These are phyloP conservation scores for Bucorvus abyssinicus DNA, from an alignment of 2,797 vertebrate species.

Conservation along the genomic window DNA sequence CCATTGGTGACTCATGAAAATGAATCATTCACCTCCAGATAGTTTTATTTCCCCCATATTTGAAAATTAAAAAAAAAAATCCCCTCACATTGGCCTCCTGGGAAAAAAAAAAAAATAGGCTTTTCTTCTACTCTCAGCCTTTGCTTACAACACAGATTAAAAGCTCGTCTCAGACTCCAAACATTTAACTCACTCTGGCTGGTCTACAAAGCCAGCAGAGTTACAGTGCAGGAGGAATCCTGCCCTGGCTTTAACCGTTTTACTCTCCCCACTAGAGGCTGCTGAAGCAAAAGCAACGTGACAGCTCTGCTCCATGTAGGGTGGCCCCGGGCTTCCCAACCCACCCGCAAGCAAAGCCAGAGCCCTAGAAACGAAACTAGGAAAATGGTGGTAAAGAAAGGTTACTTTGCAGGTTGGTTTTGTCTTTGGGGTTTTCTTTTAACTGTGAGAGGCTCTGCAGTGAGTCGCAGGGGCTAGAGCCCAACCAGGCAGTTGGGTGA, in stretches of 20 bases:
- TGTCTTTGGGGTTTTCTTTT: not conserved
- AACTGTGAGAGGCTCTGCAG: not conserved
- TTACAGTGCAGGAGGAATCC: not conserved
- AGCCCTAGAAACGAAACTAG: not conserved
- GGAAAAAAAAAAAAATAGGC: not conserved
- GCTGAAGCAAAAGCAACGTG: not conserved
- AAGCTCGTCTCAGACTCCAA: not conserved
- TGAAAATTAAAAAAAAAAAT: not conserved
- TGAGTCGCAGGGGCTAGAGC: not conserved
- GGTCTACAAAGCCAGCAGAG: not conserved
- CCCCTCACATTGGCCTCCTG: not conserved
- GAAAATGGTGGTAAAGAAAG: not conserved
- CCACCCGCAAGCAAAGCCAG: not conserved
- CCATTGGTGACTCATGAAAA: slow-evolving; percentile 56
- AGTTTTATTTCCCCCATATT: slow-evolving; percentile 1
- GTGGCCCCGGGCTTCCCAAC: not conserved
- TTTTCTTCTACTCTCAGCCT: not conserved
- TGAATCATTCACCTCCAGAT: slow-evolving; percentile 58
- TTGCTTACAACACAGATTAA: not conserved
- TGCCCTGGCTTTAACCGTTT: rapidly evolving
- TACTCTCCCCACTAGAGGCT: not conserved
- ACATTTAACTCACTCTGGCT: not conserved
- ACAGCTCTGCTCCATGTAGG: not conserved
- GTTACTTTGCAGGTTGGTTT: not conserved
- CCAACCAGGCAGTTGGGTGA: not conserved